A percentile compares a stretch with the other conserved stretches of the same genome.
Conservation (phyloP, 2,888 invertebrate species). For the Hyppa rectilinea region DNA sequence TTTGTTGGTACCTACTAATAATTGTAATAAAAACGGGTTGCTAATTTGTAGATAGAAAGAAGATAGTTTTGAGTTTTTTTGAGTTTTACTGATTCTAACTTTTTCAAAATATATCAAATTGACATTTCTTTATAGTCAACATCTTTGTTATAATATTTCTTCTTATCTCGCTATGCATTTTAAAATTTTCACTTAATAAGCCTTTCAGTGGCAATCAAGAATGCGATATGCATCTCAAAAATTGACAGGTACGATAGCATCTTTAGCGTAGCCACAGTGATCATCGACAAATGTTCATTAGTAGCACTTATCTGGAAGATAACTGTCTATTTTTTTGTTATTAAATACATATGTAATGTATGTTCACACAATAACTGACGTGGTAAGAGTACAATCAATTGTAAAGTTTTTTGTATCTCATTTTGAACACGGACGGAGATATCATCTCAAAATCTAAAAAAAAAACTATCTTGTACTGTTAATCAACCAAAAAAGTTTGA, state of each 20-base stretch:
- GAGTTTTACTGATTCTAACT: no score
- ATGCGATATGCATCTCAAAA: conserved; percentile 61
- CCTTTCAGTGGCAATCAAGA: conserved; percentile 59
- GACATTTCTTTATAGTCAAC: conserved; percentile 26
- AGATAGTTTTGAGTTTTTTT: no score
- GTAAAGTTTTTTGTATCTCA: conserved; percentile 28
- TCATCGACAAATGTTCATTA: conserved; percentile 63
- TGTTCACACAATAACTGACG: conserved; percentile 28
- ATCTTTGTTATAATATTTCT: conserved; percentile 29
- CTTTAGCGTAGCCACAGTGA: conserved; percentile 43
- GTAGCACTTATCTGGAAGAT: conserved; percentile 53
- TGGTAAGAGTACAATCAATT: conserved; percentile 33
- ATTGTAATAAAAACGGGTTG: not conserved
- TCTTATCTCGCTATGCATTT: conserved; percentile 38
- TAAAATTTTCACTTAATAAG: conserved; percentile 55
- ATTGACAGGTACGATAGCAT: conserved; percentile 63
- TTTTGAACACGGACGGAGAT: conserved; percentile 10
- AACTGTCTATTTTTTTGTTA: conserved; percentile 44
- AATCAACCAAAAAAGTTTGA: not conserved
- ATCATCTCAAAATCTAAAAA: conserved; percentile 13
- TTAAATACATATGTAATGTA: conserved; percentile 31
- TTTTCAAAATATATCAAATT: conserved; percentile 9
- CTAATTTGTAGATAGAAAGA: fast-evolving
- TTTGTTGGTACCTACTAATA: not conserved
- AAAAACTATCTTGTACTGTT: conserved; percentile 4